Conservation (phyloP, 2,797 vertebrate species). For the Pseudomugil tenellus region DNA sequence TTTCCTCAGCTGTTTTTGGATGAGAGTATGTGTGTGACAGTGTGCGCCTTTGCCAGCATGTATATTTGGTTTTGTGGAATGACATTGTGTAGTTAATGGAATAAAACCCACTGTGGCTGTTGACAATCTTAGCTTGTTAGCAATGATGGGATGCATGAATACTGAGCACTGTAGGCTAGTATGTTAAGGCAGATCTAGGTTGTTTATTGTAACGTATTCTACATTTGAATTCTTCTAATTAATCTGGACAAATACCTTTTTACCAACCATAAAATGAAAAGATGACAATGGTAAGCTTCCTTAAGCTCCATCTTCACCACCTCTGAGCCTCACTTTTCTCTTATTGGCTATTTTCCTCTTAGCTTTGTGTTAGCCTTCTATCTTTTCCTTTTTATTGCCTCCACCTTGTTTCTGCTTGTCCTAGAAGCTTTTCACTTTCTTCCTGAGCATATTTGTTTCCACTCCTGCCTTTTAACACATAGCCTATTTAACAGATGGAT, state of each 20-base stretch:
- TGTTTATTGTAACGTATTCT: conserved; percentile 17
- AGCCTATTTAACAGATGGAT: conserved; percentile 51
- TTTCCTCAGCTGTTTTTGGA: conserved; percentile 26
- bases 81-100: conserved; percentile 50
- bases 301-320: conserved; percentile 33
- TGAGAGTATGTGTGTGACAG: conserved; percentile 31
- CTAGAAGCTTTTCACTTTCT: conserved; percentile 30
- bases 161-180: conserved; percentile 42
- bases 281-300: conserved; percentile 38
- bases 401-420: conserved; percentile 33
- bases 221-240: conserved; percentile 41
- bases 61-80: conserved; percentile 51
- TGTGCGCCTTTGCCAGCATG: conserved; percentile 28
- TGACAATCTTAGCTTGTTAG: conserved; percentile 67
- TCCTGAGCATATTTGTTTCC: conserved; percentile 46
- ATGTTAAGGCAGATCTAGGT: conserved; percentile 19
- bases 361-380: conserved; percentile 22
- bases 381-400: conserved; percentile 32
- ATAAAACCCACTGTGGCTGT: conserved; percentile 63
- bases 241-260: conserved; percentile 49
- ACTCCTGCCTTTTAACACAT: conserved; percentile 42
- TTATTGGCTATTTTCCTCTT: conserved; percentile 18
- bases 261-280: conserved; percentile 50
- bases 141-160: conserved; percentile 53
- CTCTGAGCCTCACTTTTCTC: conserved; percentile 27